Base-by-base conservation (phyloP, 2,113 vertebrate species). In the Neoarius graeffei region DNA sequence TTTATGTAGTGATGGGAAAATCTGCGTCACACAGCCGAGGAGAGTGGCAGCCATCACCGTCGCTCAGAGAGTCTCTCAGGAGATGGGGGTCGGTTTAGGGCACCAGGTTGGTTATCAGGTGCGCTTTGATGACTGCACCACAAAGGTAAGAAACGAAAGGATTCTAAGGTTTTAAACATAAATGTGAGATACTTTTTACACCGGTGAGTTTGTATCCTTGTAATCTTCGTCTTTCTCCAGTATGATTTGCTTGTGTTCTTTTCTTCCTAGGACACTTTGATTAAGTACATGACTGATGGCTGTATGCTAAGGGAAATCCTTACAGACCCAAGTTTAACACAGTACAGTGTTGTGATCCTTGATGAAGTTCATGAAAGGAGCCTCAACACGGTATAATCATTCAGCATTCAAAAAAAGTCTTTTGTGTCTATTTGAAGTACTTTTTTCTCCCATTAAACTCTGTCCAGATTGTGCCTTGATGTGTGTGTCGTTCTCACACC, bases 321-420 rank as follows among this genome's bases (percentile, higher is more conserved):
- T 89, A 93, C 96, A 17, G 98, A 99, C 84, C 95, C 97, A 5
- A 91, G 93, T 27, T 97, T 99, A 87, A 95, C 94, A 89, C 96
- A 95, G 67, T 99, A 99, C 93, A 97, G 97, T 13, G 88, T 99
- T 62, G 94, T 99, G 30, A 91, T 99, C 85, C 90, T 99, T 92
- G 98, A 99, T 93, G 98, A 99, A 95, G 98, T 97, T 66, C 98
- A 99, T 1, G 98, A 99, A 89, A 94, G 98, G 88, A 99, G 98
- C 93, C 95, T 99, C 88, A 98, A 97, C 94, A 99, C 98, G 60
- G 98, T 99, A 89, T 23, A 20, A 13, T 81, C 11, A 35, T 80
- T 23, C 5, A 23, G 35, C 14, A n/a, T 54, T 10, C 15, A 13
- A 14, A 79, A n/a, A 17, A 15, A n/a, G 25, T 79, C 1, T 56